Evolutionary conservation across 2,888 invertebrate species (phyloP), one percentile per base, ranked within the genome.

Genomic region (Corythucha ciliata): DNA sequence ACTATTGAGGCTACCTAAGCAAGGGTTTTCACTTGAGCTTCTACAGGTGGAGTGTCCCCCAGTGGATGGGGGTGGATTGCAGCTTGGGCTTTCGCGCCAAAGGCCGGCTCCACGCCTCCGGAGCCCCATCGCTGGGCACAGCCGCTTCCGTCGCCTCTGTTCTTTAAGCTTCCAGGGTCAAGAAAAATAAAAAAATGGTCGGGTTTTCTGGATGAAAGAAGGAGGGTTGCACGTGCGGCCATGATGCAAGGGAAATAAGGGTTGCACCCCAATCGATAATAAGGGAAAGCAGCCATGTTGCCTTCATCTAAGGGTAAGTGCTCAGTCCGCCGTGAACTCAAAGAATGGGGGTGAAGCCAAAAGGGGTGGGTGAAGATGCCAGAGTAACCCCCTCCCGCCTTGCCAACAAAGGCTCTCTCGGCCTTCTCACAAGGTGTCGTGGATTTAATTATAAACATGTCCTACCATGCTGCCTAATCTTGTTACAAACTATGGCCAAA

Each of bases 401-500:
- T 16, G 20, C 39, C 16, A 37, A 48, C 36, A 48, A 37, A 37
- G 37, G 36, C 48, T 47, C 47, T 29, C 49, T 39, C 45, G 45
- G 33, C 33, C 50, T 50, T 42, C 50, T 51, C 51, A 51, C 40
- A 52, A 52, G 52, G 52, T 52, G 52, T 52, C 52, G 37, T 48
- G 55, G 55, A 55, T 55, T 55, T 55, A 55, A 55, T 55, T 55
- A 55, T 53, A 55, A 53, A 53, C 55, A 53, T 55, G 55, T 55
- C 55, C 55, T 27, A 22, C 40, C 40, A 18, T 22, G 20, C 40
- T 22, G 27, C 55, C 53, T 55, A 55, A 55, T 55, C 55, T 55
- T 55, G 53, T 55, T 55, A 55, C 47, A 53, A 55, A 55, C 55
- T 55, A 55, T 55, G 53, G 55, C 42, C 53, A 53, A 55, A 55